Evolutionary conservation across 2,797 vertebrate species (phyloP).

Genomic region (Sciurus carolinensis): DNA sequence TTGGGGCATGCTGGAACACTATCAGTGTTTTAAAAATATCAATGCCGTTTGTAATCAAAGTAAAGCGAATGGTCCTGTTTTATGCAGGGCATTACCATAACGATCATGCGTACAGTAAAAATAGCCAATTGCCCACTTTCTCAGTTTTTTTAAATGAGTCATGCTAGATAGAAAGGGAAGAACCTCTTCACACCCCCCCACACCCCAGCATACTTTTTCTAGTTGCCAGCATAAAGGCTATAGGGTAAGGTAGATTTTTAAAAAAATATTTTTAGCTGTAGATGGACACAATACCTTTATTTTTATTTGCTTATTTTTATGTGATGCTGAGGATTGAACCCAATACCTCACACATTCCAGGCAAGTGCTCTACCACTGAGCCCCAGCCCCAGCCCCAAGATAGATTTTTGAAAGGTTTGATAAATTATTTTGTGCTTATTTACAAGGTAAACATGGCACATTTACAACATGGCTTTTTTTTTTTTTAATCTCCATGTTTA

Average conservation of each 20-base stretch:
- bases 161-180: not conserved
- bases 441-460: conserved; percentile 17
- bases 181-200: not conserved
- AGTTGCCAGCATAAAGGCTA: conserved; percentile 18
- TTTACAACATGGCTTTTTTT: not conserved
- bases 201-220: not conserved
- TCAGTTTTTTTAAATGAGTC: conserved; percentile 22
- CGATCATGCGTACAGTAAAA: conserved; percentile 1
- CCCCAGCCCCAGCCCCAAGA: not conserved
- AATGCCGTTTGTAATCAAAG: conserved; percentile 25
- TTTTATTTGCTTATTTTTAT: too few species aligned
- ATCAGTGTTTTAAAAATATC: conserved; percentile 16
- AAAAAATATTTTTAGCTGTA: not conserved
- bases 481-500: conserved; percentile 25
- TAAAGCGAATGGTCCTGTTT: not conserved
- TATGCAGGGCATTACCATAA: not conserved
- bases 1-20: not conserved
- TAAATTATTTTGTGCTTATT: conserved; percentile 48
- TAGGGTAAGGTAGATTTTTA: conserved; percentile 26
- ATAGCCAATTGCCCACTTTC: not conserved
- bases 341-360: too few species aligned
- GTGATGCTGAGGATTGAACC: too few species aligned
- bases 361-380: too few species aligned
- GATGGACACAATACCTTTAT: too few species aligned
- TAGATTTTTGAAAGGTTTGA: conserved; percentile 33